Percentiles rank a stretch among this genome's conserved stretches.
phyloP scores from a whole-genome alignment of 53 echinoderm and acorn worm species.

The Paracentrotus lividus region DNA sequence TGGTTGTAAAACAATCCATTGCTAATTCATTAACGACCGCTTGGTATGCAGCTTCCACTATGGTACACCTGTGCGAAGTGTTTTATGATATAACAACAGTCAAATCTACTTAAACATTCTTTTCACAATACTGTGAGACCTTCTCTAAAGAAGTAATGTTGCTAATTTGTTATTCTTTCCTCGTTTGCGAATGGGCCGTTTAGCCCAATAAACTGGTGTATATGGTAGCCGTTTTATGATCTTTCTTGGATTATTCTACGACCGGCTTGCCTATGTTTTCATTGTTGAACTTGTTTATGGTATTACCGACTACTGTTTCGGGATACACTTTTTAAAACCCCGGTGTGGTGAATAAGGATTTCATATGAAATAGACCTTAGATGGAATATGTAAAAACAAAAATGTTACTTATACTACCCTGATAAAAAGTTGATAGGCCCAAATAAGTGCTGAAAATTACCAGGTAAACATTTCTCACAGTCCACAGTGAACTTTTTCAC shows the following conservation, averaged over 20 bases:
- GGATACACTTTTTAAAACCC: background rate
- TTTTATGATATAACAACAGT: constrained; percentile 70
- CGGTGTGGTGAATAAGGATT: background rate
- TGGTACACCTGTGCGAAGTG: constrained; percentile 49
- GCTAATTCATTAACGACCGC: constrained; percentile 28
- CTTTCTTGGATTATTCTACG: background rate
- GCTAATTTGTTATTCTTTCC: constrained; percentile 46
- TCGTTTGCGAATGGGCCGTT: background rate
- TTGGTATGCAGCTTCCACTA: background rate
- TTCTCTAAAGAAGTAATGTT: constrained; percentile 38
- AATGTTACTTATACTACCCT: too few relatives aligned
- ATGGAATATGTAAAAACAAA: too few relatives aligned
- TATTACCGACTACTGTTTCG: background rate
- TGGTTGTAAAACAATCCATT: constrained; percentile 34
- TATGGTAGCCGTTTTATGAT: constrained; percentile 14
- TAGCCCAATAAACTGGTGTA: background rate
- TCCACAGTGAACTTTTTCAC: too few relatives aligned
- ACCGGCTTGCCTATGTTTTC: background rate
- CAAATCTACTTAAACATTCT: constrained; percentile 16
- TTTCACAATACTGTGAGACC: background rate
- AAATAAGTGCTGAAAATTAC: too few relatives aligned
- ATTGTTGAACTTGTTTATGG: background rate
- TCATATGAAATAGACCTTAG: background rate
- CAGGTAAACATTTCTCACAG: too few relatives aligned
- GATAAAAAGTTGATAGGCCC: too few relatives aligned